Evolutionary conservation across 2,113 vertebrate genomes (phyloP).

Genomic region (Prinia subflava): DNA sequence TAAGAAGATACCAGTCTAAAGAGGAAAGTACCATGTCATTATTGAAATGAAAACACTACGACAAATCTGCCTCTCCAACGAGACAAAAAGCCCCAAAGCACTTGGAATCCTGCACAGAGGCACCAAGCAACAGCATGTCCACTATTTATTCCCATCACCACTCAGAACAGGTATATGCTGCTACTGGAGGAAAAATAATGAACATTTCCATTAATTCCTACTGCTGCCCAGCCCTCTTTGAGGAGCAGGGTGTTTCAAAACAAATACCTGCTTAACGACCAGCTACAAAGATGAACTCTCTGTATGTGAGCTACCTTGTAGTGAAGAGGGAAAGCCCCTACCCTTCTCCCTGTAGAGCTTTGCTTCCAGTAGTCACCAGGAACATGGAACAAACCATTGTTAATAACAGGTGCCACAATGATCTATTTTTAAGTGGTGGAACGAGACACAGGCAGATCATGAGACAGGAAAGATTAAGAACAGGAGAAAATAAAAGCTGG

Average conservation of each 20-base stretch:
- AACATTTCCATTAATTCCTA: neutral
- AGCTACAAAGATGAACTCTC: neutral
- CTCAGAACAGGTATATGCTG: neutral
- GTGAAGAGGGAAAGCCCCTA: neutral
- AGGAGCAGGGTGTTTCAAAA: neutral
- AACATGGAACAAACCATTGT: neutral
- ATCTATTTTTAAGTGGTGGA: constrained; percentile 32
- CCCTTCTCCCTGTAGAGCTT: neutral
- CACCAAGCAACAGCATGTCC: neutral
- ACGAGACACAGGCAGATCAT: neutral
- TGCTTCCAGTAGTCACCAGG: neutral
- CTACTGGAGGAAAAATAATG: neutral
- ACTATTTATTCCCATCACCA: neutral
- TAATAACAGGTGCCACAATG: constrained; percentile 26
- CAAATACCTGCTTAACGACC: neutral
- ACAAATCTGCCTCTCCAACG: neutral
- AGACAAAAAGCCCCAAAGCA: neutral
- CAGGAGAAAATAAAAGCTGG: constrained; percentile 18
- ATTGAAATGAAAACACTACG: neutral
- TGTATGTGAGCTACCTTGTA: neutral
- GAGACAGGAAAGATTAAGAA: constrained; percentile 34
- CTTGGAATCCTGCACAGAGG: neutral
- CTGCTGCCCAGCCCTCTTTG: neutral
- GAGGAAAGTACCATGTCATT: neutral
- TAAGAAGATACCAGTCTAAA: neutral